Evolutionary conservation across 1,140 invertebrate genomes (phyloP).

Genomic region (Mya arenaria): DNA sequence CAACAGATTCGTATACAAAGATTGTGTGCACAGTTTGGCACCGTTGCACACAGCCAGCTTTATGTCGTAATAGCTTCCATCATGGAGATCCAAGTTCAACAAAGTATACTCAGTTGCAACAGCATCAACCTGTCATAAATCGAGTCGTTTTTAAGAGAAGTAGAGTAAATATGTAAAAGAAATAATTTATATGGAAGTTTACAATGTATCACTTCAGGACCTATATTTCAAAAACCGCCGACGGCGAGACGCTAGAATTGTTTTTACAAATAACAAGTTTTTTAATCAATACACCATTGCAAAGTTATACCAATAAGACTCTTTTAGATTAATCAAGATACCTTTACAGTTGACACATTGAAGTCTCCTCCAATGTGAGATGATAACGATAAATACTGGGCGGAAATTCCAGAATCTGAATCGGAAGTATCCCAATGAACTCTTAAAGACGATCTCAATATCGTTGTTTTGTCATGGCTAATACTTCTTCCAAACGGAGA

Average conservation of each 20-base stretch:
- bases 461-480: not conserved
- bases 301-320: no score
- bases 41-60: conserved; percentile 22
- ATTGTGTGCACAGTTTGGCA: conserved; percentile 8
- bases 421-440: conserved; percentile 25
- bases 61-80: conserved; percentile 19
- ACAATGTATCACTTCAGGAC: conserved; percentile 60
- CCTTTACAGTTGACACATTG: conserved; percentile 5
- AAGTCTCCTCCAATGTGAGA: conserved; percentile 45
- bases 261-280: no score
- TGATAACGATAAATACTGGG: conserved; percentile 29
- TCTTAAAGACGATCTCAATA: not conserved
- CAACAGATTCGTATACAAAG: not conserved
- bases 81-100: conserved; percentile 22
- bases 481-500: conserved; percentile 4
- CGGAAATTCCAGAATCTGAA: conserved; percentile 19
- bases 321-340: no score
- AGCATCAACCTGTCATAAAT: conserved; percentile 1
- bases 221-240: no score
- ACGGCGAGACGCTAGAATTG: no score
- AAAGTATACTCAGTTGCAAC: conserved; percentile 18
- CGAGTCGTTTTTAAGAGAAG: not conserved
- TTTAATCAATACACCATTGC: no score
- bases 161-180: not conserved
- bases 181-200: not conserved